phyloP scores from a whole-genome alignment of 2,888 invertebrate species.

The Mellilla xanthometata region DNA sequence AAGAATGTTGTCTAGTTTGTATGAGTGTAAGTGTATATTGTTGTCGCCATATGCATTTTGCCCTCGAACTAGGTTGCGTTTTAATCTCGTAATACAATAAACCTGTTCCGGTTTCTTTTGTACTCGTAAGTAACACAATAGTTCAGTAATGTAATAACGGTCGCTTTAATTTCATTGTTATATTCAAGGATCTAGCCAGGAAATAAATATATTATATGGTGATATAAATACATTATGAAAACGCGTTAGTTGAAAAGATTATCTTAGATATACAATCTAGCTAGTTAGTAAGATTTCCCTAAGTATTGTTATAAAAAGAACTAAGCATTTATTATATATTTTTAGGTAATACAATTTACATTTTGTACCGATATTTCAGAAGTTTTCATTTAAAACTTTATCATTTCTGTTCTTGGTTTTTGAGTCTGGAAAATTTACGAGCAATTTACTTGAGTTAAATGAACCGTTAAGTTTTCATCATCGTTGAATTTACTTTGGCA shows the following conservation, averaged over 20 bases:
- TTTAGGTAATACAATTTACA: no score
- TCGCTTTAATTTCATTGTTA: conserved; percentile 38
- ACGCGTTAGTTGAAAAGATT: no score
- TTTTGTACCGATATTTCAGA: no score
- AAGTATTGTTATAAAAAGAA: no score
- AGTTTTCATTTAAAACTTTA: not conserved
- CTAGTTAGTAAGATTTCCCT: no score
- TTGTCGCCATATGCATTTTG: conserved; percentile 29
- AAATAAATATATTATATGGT: conserved; percentile 10
- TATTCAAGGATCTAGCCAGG: conserved; percentile 38
- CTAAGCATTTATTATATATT: no score
- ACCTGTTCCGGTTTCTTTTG: conserved; percentile 42
- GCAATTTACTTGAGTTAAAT: not conserved
- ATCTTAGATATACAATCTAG: no score
- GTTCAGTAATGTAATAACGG: conserved; percentile 41
- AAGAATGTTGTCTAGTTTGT: no score
- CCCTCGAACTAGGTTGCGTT: conserved; percentile 22
- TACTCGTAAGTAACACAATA: conserved; percentile 35
- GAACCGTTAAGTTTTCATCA: conserved; percentile 2
- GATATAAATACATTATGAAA: no score
- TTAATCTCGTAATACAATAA: conserved; percentile 20
- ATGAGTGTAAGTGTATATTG: not conserved
- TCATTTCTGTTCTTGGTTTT: not conserved
- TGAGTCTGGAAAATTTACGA: no score
- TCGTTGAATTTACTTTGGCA: not conserved